Conservation (phyloP, 2,888 invertebrate species). For the Andrena fulva region DNA sequence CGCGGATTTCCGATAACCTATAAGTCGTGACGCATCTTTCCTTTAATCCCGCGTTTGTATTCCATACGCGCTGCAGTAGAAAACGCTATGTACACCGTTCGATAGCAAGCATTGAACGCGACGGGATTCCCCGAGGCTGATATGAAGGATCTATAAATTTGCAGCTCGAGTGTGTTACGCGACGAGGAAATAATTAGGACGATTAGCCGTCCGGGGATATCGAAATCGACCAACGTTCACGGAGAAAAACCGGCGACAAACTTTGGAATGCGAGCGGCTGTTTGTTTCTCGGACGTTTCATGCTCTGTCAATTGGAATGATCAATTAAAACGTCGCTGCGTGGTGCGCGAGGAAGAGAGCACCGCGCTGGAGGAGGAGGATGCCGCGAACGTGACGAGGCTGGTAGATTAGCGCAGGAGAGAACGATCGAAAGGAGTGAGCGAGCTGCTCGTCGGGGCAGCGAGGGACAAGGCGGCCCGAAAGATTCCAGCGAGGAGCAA, state of each 20-base stretch:
- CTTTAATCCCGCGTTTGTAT: no score
- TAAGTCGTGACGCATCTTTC: no score
- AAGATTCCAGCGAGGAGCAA: conserved; percentile 22
- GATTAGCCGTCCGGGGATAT: background rate
- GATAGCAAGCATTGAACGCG: no score
- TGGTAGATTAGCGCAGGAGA: background rate
- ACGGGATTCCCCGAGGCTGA: no score
- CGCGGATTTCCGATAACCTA: no score
- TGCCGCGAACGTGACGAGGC: conserved; percentile 14
- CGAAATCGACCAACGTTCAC: background rate
- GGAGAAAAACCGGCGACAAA: background rate
- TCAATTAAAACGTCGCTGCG: conserved; percentile 62
- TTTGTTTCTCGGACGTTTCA: conserved; percentile 43
- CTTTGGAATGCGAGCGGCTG: conserved; percentile 27
- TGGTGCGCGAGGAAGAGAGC: conserved; percentile 21
- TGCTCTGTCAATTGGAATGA: conserved; percentile 61
- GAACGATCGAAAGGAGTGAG: conserved; percentile 32
- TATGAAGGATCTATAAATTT: background rate
- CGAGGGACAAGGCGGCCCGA: conserved; percentile 2
- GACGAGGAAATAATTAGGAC: background rate
- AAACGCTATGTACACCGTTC: no score
- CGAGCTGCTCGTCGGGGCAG: conserved; percentile 14
- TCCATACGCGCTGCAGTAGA: no score
- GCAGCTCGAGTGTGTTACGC: background rate
- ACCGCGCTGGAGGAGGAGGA: background rate